Conservation (phyloP, 2,888 invertebrate species). For the Diplazon laetatorius region DNA sequence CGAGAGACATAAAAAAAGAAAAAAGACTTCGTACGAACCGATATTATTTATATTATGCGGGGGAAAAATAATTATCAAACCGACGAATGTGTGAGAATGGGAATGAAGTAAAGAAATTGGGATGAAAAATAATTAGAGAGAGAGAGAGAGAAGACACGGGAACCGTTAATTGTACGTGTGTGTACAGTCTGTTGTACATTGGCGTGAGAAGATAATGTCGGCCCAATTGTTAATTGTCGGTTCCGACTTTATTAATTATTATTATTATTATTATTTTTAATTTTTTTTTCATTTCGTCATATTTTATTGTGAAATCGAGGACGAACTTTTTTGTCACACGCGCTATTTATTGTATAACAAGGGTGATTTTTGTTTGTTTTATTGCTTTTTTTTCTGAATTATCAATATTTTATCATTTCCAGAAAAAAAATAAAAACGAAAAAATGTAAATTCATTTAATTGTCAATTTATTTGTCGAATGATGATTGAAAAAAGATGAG, state of each 20-base stretch:
- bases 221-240: conserved; percentile 9
- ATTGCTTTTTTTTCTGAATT: too few relatives aligned
- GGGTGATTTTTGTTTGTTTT: neutral
- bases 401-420: too few relatives aligned
- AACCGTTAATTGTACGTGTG: conserved; percentile 49
- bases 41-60: too few relatives aligned
- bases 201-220: conserved; percentile 56
- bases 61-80: too few relatives aligned
- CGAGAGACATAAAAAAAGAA: conserved; percentile 13
- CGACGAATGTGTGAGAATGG: too few relatives aligned
- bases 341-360: conserved; percentile 2
- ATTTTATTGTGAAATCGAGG: conserved; percentile 3
- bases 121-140: conserved; percentile 17
- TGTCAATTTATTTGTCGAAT: too few relatives aligned
- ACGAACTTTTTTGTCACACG: conserved; percentile 14
- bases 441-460: too few relatives aligned
- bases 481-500: too few relatives aligned
- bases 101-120: too few relatives aligned
- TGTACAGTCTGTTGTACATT: conserved; percentile 46
- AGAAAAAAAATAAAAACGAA: too few relatives aligned
- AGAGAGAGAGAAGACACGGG: conserved; percentile 35
- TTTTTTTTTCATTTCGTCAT: conserved; percentile 25
- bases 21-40: conserved; percentile 10
- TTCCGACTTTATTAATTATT: too few relatives aligned
- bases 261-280: too few relatives aligned